Conservation (phyloP, 2,797 vertebrate species). For the Naso thynnoides region DNA sequence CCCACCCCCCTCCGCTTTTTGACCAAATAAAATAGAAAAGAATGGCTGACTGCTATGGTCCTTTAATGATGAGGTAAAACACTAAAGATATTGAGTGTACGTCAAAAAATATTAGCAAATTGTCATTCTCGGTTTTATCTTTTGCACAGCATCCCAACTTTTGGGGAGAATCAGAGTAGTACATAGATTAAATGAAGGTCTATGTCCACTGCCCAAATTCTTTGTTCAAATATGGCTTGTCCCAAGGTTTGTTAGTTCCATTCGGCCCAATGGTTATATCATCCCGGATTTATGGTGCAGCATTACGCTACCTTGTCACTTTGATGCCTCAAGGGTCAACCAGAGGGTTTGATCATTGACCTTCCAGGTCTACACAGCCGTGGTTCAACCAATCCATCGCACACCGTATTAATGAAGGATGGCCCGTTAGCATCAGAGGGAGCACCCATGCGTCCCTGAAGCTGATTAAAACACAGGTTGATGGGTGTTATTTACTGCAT, state of each 20-base stretch:
- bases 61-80: too few species aligned
- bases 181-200: slow-evolving; percentile 30
- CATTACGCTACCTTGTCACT: slow-evolving; percentile 63
- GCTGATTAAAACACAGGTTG: slow-evolving; percentile 81
- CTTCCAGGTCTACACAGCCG: slow-evolving; percentile 48
- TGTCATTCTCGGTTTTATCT: too few species aligned
- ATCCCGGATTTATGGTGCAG: slow-evolving; percentile 45
- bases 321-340: slow-evolving; percentile 53
- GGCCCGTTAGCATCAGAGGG: slow-evolving; percentile 71
- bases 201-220: slow-evolving; percentile 28
- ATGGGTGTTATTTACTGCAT: slow-evolving; percentile 78
- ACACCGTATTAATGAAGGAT: slow-evolving; percentile 67
- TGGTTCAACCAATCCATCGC: slow-evolving; percentile 23
- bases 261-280: slow-evolving; percentile 32
- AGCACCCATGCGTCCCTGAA: slow-evolving; percentile 73
- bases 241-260: slow-evolving; percentile 53
- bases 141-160: too few species aligned
- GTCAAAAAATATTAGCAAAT: too few species aligned
- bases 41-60: too few species aligned
- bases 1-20: too few species aligned
- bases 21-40: too few species aligned
- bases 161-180: too few species aligned
- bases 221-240: slow-evolving; percentile 38
- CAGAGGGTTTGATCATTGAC: slow-evolving; percentile 59
- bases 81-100: too few species aligned